phyloP scores from a whole-genome alignment of 1,140 invertebrate species.

The Littorina saxatilis region DNA sequence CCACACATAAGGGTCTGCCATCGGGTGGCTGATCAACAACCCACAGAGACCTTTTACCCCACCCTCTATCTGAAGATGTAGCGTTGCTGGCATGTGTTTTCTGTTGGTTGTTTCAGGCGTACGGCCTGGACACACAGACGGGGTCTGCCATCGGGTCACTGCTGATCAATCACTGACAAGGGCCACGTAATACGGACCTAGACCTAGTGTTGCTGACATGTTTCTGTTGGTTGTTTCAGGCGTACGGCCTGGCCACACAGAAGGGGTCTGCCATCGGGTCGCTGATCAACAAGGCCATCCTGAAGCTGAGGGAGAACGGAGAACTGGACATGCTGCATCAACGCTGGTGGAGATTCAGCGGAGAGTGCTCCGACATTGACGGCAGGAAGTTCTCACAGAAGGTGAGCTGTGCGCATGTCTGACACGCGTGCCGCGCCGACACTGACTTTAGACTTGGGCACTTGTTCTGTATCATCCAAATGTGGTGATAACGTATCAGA shows the following conservation, averaged over 20 bases:
- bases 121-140: constrained; percentile 9
- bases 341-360: constrained; percentile 68
- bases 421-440: too few species aligned
- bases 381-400: constrained; percentile 36
- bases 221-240: neutral
- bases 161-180: constrained; percentile 44
- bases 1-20: neutral
- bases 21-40: neutral
- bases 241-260: constrained; percentile 12
- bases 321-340: constrained; percentile 55
- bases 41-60: too few species aligned
- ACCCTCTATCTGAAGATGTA: too few species aligned
- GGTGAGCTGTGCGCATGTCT: too few species aligned
- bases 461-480: too few species aligned
- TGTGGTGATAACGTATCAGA: too few species aligned
- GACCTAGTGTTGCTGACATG: too few species aligned
- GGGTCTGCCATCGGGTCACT: constrained; percentile 33
- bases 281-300: constrained; percentile 57
- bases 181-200: neutral
- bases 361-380: constrained; percentile 75
- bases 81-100: too few species aligned
- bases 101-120: neutral
- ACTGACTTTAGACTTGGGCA: too few species aligned
- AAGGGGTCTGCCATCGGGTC: constrained; percentile 35
- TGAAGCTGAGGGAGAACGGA: constrained; percentile 59